Evolutionary conservation across 2,113 vertebrate species (phyloP), one percentile per base, ranked within the genome.

Genomic region (Pao palembangensis): DNA sequence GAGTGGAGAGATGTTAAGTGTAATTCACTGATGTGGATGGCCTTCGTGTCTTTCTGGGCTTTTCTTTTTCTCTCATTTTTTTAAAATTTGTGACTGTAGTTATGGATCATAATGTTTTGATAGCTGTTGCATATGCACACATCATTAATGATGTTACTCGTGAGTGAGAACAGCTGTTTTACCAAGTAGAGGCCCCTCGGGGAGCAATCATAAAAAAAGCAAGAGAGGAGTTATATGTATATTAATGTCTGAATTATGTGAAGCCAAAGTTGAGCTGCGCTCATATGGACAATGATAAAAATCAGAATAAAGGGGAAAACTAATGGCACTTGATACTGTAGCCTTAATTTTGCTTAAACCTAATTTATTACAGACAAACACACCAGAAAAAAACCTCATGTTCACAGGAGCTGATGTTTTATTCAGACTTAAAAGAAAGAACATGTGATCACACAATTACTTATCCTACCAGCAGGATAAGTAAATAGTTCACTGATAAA

Each of bases 81-180:
- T 64, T 8, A 38, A 38, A 38, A 38, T 38, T 10, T 1, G 2
- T 54, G 16, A 65, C 55, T 77, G 65, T 75, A 72, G 66, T 82
- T 72, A 80, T 78, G 64, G 64, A 73, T 80, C 72, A 66, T 76
- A 68, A 79, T 69, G 60, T 77, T 67, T 55, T 69, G 57, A 68
- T 70, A 60, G 67, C 67, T 78, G 70, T 68, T 70, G 54, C 63
- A 61, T 62, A 65, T 69, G 56, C 69, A 69, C 61, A 69, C 51
- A 46, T 71, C 64, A 69, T 61, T 83, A 75, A 81, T 76, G 75
- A 70, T 79, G 75, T 73, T 47, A 51, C 54, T 73, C 43, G 49
- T 58, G 59, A 70, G 51, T 57, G 61, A 62, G 69, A 69, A 65
- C 61, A 73, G 80, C 58, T 67, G 61, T 80, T 79, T 69, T 50